Base-by-base conservation (phyloP, 2,797 vertebrate species). In the Cygnus olor region DNA sequence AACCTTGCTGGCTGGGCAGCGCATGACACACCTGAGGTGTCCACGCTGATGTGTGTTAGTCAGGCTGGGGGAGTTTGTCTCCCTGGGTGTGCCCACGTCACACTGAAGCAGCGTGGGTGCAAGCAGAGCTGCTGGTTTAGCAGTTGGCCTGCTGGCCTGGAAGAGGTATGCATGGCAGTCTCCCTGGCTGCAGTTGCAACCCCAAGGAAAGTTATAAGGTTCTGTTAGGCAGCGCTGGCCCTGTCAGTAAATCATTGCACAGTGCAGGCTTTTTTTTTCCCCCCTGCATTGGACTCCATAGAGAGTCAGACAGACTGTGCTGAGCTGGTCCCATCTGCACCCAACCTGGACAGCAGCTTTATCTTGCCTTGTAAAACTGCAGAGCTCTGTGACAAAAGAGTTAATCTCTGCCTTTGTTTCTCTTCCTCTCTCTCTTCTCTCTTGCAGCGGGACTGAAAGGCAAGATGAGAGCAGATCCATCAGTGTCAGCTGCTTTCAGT, bases 401-500 rank as follows among this genome's bases (percentile, higher is more conserved):
- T 98, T 99, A 98, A 99, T 98, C 98, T 98, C 98, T 98, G 98
- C 98, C 98, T 98, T 98, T 98, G 93, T 94, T 97, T 97, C 96
- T 95, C 94, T 96, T 95, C 86, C 95, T 94, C 95, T 72, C 95
- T 94, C 91, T 96, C 89, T 85, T 76, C 93, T 89, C 68, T 96
- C 93, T 94, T 95, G 96, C 96, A 95, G 91, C 36, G 8, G 74
- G 83, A 95, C 92, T 96, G 96, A 97, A 98, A 98, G 98, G 98
- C 96, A 98, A 98, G 98, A 98, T 98, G 98, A 98, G 98, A 98
- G 98, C 98, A 98, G 98, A 99, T 99, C 98, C 98, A 99, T 99
- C 98, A 99, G 98, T 98, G 98, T 98, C 98, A 99, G 98, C 97
- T 97, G 98, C 98, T 98, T 98, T 98, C 98, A 98, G 98, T 98